Percentiles rank a stretch among this genome's conserved stretches.
These are phyloP conservation scores for Apocheima hispidaria DNA, from an alignment of 2,888 invertebrate genomes.

Conservation along the genomic window DNA sequence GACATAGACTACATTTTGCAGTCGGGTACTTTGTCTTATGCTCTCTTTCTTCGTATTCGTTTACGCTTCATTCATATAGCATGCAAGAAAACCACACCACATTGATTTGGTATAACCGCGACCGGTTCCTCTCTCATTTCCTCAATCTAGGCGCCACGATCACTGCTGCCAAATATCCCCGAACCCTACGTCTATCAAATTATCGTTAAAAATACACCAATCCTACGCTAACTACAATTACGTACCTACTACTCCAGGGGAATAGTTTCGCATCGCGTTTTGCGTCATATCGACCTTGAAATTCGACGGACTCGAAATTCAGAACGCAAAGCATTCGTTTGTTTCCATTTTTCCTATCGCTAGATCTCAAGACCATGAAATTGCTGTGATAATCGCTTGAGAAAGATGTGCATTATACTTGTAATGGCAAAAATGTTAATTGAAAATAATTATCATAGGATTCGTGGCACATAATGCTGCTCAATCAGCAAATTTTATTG, in stretches of 20 bases:
- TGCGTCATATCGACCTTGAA: slow-evolving; percentile 26
- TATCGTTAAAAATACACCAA: slow-evolving; percentile 14
- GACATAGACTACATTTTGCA: too few species aligned
- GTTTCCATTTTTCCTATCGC: slow-evolving; percentile 10
- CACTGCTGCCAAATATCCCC: slow-evolving; percentile 5
- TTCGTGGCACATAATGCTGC: too few species aligned
- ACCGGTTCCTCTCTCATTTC: not conserved
- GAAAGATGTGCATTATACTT: slow-evolving; percentile 15
- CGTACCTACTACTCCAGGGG: slow-evolving; percentile 12
- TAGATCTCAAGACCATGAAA: slow-evolving; percentile 24
- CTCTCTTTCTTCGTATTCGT: not conserved
- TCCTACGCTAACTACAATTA: slow-evolving; percentile 21
- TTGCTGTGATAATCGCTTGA: slow-evolving; percentile 13
- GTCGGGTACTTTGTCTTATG: too few species aligned
- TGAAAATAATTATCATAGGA: too few species aligned
- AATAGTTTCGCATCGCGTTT: slow-evolving; percentile 20
- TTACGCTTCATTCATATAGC: not conserved
- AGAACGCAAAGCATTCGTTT: slow-evolving; percentile 13
- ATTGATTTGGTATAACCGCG: not conserved
- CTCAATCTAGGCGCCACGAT: slow-evolving; percentile 5
- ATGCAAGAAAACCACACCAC: not conserved
- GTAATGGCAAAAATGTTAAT: too few species aligned
- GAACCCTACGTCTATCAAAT: slow-evolving; percentile 18
- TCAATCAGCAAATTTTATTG: too few species aligned
- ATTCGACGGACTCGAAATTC: slow-evolving; percentile 18